Conservation (phyloP, 2,888 invertebrate species). For the Fragum fragum region DNA sequence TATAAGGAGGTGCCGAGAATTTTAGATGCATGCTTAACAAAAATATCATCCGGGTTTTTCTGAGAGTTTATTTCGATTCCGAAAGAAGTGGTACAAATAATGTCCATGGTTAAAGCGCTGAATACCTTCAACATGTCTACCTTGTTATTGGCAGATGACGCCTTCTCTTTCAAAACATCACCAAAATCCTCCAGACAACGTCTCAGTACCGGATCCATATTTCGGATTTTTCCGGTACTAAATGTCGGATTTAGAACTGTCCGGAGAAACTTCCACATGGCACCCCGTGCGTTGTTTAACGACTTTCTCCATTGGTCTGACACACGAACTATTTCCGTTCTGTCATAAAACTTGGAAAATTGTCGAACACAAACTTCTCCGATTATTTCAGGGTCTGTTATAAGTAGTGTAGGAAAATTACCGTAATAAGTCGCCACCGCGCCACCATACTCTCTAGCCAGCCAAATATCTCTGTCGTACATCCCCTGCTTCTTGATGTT, state of each 20-base stretch:
- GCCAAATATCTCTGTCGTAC: conserved; percentile 48
- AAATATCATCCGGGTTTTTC: conserved; percentile 61
- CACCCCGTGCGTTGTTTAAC: conserved; percentile 48
- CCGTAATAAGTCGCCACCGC: conserved; percentile 62
- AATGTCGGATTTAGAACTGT: conserved; percentile 54
- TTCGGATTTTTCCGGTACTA: conserved; percentile 56
- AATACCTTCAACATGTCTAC: conserved; percentile 53
- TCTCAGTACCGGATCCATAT: conserved; percentile 55
- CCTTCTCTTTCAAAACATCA: conserved; percentile 38
- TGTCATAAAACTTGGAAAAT: conserved; percentile 67
- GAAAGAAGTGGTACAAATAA: conserved; percentile 65
- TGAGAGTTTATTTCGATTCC: conserved; percentile 70
- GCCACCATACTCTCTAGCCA: conserved; percentile 57
- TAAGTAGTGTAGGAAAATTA: conserved; percentile 53
- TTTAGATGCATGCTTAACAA: conserved; percentile 62
- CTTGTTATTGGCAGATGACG: conserved; percentile 23
- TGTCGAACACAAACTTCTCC: conserved; percentile 66
- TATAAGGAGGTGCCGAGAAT: conserved; percentile 31
- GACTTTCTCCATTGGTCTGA: too few species aligned
- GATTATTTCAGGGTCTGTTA: conserved; percentile 70
- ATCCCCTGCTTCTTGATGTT: conserved; percentile 48
- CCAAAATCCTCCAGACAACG: conserved; percentile 49
- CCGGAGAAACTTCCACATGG: conserved; percentile 65
- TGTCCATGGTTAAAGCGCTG: conserved; percentile 66
- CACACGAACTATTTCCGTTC: conserved; percentile 39